phyloP scores from a whole-genome alignment of 2,888 invertebrate species.

The Dasypogon diadema region DNA sequence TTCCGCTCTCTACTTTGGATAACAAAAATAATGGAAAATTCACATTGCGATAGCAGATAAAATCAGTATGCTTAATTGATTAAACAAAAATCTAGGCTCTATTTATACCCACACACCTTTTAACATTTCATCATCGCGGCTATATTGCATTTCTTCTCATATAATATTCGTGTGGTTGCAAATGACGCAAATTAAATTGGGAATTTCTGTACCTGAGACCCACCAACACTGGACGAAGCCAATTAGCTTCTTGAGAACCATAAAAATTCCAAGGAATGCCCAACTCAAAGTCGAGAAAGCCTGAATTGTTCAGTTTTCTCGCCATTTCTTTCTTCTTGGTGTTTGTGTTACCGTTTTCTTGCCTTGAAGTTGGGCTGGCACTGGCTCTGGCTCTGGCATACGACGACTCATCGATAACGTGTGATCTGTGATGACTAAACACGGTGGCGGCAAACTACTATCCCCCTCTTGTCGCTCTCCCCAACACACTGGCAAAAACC shows the following conservation, averaged over 20 bases:
- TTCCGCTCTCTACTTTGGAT: too few species aligned
- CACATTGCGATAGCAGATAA: too few species aligned
- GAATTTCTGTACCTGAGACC: too few species aligned
- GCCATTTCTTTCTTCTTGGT: conserved; percentile 3
- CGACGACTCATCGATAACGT: conserved; percentile 41
- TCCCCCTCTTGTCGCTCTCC: not conserved
- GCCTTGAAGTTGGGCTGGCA: not conserved
- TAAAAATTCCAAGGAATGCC: conserved; percentile 45
- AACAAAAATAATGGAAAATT: too few species aligned
- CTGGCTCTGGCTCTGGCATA: conserved; percentile 2
- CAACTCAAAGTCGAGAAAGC: conserved; percentile 15
- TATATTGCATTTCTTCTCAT: too few species aligned
- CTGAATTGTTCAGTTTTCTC: not conserved
- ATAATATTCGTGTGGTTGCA: too few species aligned
- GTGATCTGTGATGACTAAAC: conserved; percentile 45
- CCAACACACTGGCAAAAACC: not conserved
- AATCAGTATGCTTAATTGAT: too few species aligned
- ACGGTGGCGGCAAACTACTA: conserved; percentile 24
- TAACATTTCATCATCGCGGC: too few species aligned
- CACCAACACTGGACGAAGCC: not conserved
- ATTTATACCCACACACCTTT: too few species aligned
- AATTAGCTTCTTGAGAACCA: conserved; percentile 14
- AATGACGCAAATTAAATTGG: too few species aligned
- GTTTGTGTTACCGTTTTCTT: conserved; percentile 39
- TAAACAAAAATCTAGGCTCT: too few species aligned